Evolutionary conservation across 2,888 invertebrate species (phyloP), one percentile per base, ranked within the genome.

Genomic region (Oxytorus armatus): DNA sequence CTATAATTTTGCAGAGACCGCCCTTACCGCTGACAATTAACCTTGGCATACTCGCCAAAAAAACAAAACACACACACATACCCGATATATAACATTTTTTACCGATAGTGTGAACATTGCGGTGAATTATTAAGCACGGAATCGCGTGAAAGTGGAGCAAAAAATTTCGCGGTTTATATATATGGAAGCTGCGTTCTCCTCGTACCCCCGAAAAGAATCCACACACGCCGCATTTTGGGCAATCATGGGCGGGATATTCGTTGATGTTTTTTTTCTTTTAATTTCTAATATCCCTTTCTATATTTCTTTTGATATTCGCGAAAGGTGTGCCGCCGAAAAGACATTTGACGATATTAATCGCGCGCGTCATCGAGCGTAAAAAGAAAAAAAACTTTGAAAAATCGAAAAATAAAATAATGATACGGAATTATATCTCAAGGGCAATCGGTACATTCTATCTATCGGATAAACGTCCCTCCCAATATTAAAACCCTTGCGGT

Each of bases 1-100:
- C 78, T 82, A 76, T 79, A 85, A 86, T 85, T 86, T 85, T 72
- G 11, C 51, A 69, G 65, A 68, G 55, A 44, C 3, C 81, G 66
- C 61, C 18, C 3, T 42, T 44, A 3, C 5, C 23, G 29, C n/a
- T 69, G 42, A 23, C 10, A 57, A n/a, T n/a, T n/a, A n/a, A 69
- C 29, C 11, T 29, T 68, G 0, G 33, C 39, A 61, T 39, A 36
- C 18, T 18, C 29, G 33, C 21, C 7, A 10, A 66, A 21, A 55
- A n/a, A 16, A 25, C 4, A 29, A 0, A 42, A 68, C 14, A 33
- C 23, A 14, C 5, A 7, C 8, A 70, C 10, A 5, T 5, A 70
- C 39, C 33, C n/a, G 53, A 21, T 18, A 7, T 3, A 14, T 42
- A 42, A n/a, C n/a, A n/a, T n/a, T n/a, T n/a, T n/a, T n/a, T 14